Evolutionary conservation across 2,888 invertebrate genomes (phyloP).

Genomic region (Toxonevra muliebris): DNA sequence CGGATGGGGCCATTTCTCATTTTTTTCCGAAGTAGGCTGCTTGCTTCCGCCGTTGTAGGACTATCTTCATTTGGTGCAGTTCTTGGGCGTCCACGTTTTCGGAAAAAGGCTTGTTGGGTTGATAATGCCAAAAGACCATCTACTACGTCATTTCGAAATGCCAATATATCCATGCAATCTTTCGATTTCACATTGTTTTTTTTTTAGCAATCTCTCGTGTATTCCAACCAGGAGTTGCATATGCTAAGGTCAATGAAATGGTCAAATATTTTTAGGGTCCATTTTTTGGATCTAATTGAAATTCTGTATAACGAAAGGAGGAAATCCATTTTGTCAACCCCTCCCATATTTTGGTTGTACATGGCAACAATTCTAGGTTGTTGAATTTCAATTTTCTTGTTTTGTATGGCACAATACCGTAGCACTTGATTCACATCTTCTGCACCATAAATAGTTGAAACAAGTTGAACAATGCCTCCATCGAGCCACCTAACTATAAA

Average conservation of each 20-base stretch:
- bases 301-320: neutral
- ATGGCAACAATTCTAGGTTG: neutral
- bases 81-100: neutral
- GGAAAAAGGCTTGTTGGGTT: neutral
- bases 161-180: too few relatives aligned
- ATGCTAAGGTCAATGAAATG: neutral
- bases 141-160: too few relatives aligned
- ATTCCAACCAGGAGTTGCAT: neutral
- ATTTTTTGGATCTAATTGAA: too few relatives aligned
- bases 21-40: neutral
- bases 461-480: neutral
- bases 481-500: neutral
- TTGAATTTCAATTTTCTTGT: too few relatives aligned
- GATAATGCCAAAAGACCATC: too few relatives aligned
- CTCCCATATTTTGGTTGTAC: too few relatives aligned
- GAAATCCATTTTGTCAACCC: neutral
- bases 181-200: too few relatives aligned
- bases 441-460: constrained; percentile 7
- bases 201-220: too few relatives aligned
- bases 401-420: too few relatives aligned
- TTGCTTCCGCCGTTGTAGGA: neutral
- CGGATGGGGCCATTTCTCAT: constrained; percentile 2
- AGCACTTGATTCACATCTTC: too few relatives aligned
- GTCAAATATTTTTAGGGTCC: too few relatives aligned
- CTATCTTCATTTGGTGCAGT: neutral